Percentiles rank a stretch among this genome's conserved stretches.
phyloP scores from a whole-genome alignment of 2,113 vertebrate species.

The Capricornis sumatraensis region DNA sequence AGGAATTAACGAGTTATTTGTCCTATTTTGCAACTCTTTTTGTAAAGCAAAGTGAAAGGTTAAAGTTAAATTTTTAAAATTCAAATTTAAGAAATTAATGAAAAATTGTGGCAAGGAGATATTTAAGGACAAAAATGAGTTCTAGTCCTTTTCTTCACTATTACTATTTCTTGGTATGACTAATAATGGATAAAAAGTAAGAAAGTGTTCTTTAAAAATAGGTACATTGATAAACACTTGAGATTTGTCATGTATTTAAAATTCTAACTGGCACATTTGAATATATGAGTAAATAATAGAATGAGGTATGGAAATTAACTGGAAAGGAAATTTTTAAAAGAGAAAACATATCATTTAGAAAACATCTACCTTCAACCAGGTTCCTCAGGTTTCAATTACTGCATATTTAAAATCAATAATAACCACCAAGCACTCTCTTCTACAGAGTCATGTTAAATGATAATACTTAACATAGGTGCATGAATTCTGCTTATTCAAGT shows the following conservation, averaged over 20 bases:
- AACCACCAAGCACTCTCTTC: neutral
- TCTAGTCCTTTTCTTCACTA: neutral
- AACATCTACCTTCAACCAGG: neutral
- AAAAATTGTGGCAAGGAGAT: neutral
- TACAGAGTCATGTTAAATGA: neutral
- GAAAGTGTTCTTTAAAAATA: neutral
- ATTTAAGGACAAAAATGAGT: neutral
- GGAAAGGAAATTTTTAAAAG: neutral
- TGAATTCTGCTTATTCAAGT: neutral
- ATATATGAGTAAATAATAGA: neutral
- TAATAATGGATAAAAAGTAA: neutral
- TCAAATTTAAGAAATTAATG: neutral
- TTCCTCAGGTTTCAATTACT: neutral
- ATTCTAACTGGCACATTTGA: neutral
- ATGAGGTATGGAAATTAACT: neutral
- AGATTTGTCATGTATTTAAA: neutral
- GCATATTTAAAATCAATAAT: neutral
- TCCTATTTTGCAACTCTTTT: neutral
- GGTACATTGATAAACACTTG: neutral
- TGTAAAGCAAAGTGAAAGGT: neutral
- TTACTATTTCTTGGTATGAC: neutral
- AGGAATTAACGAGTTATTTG: neutral
- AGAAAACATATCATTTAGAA: neutral
- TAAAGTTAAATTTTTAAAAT: neutral
- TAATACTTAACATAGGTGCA: neutral